A percentile compares a stretch with the other conserved stretches of the same genome.
Evolutionary conservation across 2,113 vertebrate species (phyloP).

Genomic region (Herpetotheres cachinnans): DNA sequence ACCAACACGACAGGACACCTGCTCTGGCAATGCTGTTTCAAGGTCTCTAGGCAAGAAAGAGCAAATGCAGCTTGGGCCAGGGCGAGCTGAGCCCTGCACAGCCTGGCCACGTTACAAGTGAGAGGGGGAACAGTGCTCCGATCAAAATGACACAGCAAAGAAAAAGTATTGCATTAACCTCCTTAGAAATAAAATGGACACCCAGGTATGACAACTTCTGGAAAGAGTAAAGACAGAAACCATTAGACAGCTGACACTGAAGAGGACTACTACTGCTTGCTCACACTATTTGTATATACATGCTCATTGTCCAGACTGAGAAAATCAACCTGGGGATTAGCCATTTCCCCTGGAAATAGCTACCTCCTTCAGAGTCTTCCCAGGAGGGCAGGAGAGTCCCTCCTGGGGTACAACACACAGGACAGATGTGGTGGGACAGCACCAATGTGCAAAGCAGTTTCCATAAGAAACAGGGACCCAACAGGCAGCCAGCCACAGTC

Average conservation of each 20-base stretch:
- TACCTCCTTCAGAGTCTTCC: background rate
- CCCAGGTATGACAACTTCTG: background rate
- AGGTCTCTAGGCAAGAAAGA: background rate
- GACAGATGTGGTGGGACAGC: background rate
- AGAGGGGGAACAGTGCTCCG: background rate
- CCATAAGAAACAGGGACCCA: accelerated
- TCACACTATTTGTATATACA: background rate
- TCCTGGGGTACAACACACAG: background rate
- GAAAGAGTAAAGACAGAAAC: background rate
- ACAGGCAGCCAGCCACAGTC: background rate
- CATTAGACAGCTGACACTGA: background rate
- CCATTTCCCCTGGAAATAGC: accelerated
- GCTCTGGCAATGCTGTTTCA: accelerated
- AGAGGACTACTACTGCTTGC: background rate
- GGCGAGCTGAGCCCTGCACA: background rate
- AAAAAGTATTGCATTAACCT: background rate
- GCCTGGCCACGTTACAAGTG: background rate
- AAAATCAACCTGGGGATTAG: background rate
- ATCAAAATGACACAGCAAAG: background rate
- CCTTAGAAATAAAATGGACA: background rate
- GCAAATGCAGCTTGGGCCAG: background rate
- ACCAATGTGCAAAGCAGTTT: background rate
- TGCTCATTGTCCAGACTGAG: background rate
- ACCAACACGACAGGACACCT: accelerated
- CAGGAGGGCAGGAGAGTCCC: background rate